phyloP scores from a whole-genome alignment of 1,140 invertebrate species.

The Cydia pomonella region DNA sequence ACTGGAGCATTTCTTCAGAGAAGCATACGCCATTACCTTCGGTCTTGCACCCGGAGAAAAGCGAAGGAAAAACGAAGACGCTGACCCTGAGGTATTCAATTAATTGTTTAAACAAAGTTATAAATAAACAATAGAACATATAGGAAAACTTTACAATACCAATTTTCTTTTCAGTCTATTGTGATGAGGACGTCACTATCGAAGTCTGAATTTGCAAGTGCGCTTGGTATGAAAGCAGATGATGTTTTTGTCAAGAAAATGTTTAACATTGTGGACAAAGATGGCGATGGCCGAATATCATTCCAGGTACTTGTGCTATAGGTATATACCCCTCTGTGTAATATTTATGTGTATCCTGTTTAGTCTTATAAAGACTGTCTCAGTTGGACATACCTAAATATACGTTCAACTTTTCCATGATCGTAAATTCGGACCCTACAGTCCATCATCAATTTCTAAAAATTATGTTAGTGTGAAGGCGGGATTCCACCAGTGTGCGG shows the following conservation, averaged over 20 bases:
- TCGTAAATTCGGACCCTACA: no score
- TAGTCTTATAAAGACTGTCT: background rate
- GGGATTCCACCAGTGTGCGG: no score
- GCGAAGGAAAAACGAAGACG: constrained; percentile 85
- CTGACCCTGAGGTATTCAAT: constrained; percentile 86
- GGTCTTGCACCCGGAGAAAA: constrained; percentile 90
- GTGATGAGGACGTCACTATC: constrained; percentile 97
- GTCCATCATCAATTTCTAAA: no score
- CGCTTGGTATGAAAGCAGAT: constrained; percentile 97
- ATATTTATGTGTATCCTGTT: background rate
- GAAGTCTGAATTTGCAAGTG: constrained; percentile 97
- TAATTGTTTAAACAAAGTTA: background rate
- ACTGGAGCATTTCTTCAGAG: constrained; percentile 98
- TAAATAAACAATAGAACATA: background rate
- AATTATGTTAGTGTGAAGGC: no score
- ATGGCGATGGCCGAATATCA: constrained; percentile 96
- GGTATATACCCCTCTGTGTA: no score
- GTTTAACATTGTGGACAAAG: constrained; percentile 99
- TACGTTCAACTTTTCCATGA: no score
- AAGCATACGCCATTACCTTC: constrained; percentile 97
- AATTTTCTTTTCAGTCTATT: constrained; percentile 80
- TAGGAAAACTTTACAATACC: constrained; percentile 11
- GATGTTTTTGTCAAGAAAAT: constrained; percentile 99
- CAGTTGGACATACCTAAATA: no score
- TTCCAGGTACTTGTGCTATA: constrained; percentile 86